These are phyloP conservation scores for Hypomesus transpacificus DNA, from an alignment of 2,113 vertebrate species.

Conservation along the genomic window DNA sequence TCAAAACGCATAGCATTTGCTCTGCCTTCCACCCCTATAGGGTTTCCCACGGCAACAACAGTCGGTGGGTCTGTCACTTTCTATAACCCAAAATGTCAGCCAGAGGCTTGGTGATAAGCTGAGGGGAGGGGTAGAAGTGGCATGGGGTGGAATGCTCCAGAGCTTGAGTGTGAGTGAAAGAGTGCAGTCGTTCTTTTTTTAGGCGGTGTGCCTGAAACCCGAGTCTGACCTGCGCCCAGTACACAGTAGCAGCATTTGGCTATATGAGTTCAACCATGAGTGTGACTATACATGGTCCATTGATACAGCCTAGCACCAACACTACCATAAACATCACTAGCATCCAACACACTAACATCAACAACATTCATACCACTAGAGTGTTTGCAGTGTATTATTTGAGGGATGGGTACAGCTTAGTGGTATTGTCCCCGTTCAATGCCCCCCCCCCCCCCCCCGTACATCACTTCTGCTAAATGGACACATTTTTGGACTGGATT, in stretches of 20 bases:
- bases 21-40: slow-evolving; percentile 1
- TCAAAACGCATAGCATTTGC: background rate
- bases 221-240: slow-evolving; percentile 42
- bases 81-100: background rate
- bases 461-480: too few species aligned
- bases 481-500: background rate
- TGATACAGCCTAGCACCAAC: slow-evolving; percentile 1
- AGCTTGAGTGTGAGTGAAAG: slow-evolving; percentile 26
- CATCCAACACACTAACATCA: background rate
- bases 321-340: background rate
- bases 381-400: background rate
- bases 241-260: slow-evolving; percentile 40
- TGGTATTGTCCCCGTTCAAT: too few species aligned
- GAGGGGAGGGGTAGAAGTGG: background rate
- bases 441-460: too few species aligned
- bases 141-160: slow-evolving; percentile 15
- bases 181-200: slow-evolving; percentile 51
- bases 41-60: background rate
- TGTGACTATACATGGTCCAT: slow-evolving; percentile 57
- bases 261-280: slow-evolving; percentile 52
- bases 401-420: too few species aligned
- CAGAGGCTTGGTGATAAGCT: background rate
- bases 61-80: too few species aligned
- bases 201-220: slow-evolving; percentile 55
- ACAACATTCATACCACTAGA: background rate